phyloP scores from a whole-genome alignment of 2,113 vertebrate species.

The Spermophilus dauricus region DNA sequence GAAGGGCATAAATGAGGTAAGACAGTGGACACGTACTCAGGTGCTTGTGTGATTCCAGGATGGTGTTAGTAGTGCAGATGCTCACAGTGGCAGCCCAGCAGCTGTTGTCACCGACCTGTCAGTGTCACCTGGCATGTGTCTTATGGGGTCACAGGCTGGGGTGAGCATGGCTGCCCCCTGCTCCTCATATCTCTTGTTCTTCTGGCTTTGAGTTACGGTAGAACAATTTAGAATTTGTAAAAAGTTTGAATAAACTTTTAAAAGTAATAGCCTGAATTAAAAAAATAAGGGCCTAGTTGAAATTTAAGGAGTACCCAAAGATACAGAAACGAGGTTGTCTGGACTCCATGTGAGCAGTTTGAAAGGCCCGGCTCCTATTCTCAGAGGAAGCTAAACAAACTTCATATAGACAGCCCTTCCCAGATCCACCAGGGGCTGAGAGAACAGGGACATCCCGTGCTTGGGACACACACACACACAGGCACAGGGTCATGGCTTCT shows the following conservation, averaged over 20 bases:
- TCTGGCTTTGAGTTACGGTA: background rate
- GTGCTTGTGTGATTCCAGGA: background rate
- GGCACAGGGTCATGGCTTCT: too few species aligned
- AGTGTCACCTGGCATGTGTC: too few species aligned
- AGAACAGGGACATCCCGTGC: background rate
- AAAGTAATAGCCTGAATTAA: background rate
- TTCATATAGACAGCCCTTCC: background rate
- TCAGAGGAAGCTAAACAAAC: background rate
- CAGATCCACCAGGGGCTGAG: background rate
- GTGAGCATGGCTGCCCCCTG: too few species aligned
- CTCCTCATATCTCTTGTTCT: background rate
- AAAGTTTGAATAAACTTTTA: background rate
- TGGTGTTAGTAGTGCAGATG: too few species aligned
- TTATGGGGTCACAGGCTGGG: rapidly evolving
- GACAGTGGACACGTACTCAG: rapidly evolving
- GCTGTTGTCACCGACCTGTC: background rate
- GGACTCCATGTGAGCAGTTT: rapidly evolving
- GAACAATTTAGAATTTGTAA: background rate
- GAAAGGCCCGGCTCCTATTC: background rate
- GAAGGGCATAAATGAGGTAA: too few species aligned
- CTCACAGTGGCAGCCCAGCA: background rate
- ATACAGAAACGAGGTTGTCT: background rate
- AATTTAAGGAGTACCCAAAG: background rate
- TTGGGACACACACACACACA: too few species aligned
- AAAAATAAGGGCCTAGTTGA: background rate